Evolutionary conservation across 2,797 vertebrate genomes (phyloP), one percentile per base, ranked within the genome.

Genomic region (Oryzias dopingdopingensis): DNA sequence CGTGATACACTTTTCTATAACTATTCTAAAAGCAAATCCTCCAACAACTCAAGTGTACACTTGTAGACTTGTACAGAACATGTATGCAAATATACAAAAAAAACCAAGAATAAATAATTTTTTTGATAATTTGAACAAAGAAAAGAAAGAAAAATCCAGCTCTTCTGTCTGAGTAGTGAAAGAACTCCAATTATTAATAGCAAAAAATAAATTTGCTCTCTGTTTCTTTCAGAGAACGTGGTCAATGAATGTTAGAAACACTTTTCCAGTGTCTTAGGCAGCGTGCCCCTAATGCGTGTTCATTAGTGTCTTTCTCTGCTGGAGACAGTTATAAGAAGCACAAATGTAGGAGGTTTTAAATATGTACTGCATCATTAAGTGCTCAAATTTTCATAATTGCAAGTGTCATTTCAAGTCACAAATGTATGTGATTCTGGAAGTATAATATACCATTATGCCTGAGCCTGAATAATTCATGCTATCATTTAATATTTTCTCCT

Each of bases 311-410:
- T 17, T 15, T 52, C 32, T 62, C 14, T 42, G n/a, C 5, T 20
- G 40, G 12, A 58, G 49, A 12, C 4, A 6, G 46, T 42, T 23
- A 22, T 56, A 48, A 4, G 22, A 5, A 14, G 15, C 17, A 58
- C 24, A 50, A n/a, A 22, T 50, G 23, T 52, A 14, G 8, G 24
- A 52, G 20, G n/a, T 14, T 52, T 53, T 40, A 49, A 49, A 60
- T 42, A 42, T 54, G n/a, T 17, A 47, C 5, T 13, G 43, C 6
- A 56, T 26, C 6, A 29, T 54, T 42, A 54, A 41, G 41, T 42
- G 24, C 26, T 57, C 37, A 56, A 15, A 41, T 43, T 53, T 22
- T 53, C 8, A 44, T 58, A 44, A 73, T 53, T 71, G 14, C 37
- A 53, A 17, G 17, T 23, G 20, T 49, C 3, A 14, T 48, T 68